phyloP scores from a whole-genome alignment of 2,797 vertebrate species.

The Gastrophryne carolinensis region DNA sequence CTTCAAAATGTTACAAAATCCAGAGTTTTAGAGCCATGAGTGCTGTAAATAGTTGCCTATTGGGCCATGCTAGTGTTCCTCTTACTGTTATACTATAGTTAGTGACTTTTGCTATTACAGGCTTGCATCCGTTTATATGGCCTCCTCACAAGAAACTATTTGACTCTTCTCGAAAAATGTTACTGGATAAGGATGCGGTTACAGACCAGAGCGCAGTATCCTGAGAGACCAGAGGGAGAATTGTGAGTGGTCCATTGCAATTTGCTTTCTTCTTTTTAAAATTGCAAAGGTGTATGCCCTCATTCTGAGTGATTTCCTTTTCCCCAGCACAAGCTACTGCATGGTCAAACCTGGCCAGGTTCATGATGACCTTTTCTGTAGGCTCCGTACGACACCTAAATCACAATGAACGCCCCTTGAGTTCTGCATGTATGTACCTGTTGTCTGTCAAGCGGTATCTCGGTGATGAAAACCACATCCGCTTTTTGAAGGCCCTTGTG shows the following conservation, averaged over 20 bases:
- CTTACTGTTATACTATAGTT: not conserved
- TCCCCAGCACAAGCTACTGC: not conserved
- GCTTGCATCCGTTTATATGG: no score
- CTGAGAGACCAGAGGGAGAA: constrained; percentile 58
- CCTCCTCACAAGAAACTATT: no score
- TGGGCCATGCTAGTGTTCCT: not conserved
- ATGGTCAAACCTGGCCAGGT: not conserved
- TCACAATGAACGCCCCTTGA: constrained; percentile 73
- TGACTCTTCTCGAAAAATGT: no score
- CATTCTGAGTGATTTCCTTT: not conserved
- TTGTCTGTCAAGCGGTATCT: no score
- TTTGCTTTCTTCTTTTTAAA: not conserved
- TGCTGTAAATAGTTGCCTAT: no score
- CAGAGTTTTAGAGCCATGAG: not conserved
- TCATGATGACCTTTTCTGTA: constrained; percentile 32
- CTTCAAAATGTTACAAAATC: no score
- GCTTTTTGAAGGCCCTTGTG: no score
- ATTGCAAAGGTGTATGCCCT: not conserved
- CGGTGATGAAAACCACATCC: no score
- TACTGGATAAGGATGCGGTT: no score
- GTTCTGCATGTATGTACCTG: no score
- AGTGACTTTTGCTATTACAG: constrained; percentile 58
- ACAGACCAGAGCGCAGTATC: no score
- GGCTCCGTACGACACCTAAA: constrained; percentile 71
- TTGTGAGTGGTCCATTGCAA: not conserved